These are phyloP conservation scores for Nasonia vitripennis DNA, from an alignment of 1,140 invertebrate species.

Conservation along the genomic window DNA sequence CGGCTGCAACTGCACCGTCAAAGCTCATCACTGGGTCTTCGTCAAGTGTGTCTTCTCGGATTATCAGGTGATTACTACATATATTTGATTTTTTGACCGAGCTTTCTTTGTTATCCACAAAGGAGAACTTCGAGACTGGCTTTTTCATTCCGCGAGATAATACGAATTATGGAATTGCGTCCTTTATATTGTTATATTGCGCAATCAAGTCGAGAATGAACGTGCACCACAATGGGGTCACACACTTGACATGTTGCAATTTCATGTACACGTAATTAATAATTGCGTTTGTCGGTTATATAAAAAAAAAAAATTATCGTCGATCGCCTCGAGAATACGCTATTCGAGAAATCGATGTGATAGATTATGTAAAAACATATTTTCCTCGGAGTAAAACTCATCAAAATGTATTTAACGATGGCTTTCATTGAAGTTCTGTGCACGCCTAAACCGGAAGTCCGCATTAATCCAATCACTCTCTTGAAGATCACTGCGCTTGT, in stretches of 20 bases:
- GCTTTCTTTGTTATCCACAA: background rate
- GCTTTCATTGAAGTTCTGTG: conserved; percentile 40
- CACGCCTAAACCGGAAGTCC: conserved; percentile 39
- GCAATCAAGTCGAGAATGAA: background rate
- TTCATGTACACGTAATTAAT: background rate
- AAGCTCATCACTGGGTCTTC: conserved; percentile 77
- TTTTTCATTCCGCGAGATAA: too few species aligned
- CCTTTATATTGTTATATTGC: background rate
- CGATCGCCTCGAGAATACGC: background rate
- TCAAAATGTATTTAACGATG: conserved; percentile 33
- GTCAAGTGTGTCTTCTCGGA: conserved; percentile 79
- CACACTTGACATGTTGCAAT: background rate
- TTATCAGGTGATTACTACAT: conserved; percentile 74
- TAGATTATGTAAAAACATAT: background rate
- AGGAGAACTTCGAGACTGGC: too few species aligned
- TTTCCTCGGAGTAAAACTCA: background rate
- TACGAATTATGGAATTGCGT: too few species aligned
- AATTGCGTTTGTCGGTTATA: background rate
- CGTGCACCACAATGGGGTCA: background rate
- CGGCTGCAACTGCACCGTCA: conserved; percentile 78
- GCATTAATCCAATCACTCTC: conserved; percentile 48
- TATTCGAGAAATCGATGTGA: background rate
- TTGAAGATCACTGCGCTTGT: conserved; percentile 41
- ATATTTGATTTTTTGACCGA: background rate
- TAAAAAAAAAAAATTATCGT: background rate